Percentiles rank a stretch among this genome's conserved stretches.
Conservation (phyloP, 2,888 invertebrate species). For the Clistopyga incitator region DNA sequence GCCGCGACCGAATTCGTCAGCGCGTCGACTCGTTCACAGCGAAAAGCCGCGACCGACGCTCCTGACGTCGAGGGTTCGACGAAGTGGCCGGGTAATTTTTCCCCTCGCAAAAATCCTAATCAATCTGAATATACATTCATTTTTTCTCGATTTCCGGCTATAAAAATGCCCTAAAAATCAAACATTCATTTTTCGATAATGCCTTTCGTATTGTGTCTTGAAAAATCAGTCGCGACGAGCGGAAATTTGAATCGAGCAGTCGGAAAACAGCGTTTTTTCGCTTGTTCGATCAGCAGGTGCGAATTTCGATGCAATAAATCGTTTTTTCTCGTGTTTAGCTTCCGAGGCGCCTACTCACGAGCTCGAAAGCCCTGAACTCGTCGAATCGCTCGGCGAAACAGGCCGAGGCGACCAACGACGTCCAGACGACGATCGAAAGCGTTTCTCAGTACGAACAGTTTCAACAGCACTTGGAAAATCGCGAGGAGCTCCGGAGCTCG, state of each 20-base stretch:
- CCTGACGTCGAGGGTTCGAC: conserved; percentile 70
- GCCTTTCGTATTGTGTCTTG: too few species aligned
- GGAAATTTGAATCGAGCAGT: not conserved
- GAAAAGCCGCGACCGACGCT: conserved; percentile 72
- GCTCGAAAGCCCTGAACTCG: conserved; percentile 49
- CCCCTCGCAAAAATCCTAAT: not conserved
- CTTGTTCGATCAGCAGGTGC: too few species aligned
- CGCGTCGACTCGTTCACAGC: conserved; percentile 72
- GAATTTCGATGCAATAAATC: not conserved
- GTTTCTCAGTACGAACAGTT: conserved; percentile 80
- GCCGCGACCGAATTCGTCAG: conserved; percentile 70
- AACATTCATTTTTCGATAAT: too few species aligned
- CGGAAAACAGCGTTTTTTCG: too few species aligned
- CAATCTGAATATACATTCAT: too few species aligned
- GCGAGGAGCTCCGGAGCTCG: conserved; percentile 86
- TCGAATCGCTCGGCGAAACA: conserved; percentile 55
- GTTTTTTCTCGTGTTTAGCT: conserved; percentile 39
- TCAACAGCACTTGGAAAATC: conserved; percentile 85
- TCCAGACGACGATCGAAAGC: conserved; percentile 59
- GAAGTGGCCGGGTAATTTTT: conserved; percentile 72
- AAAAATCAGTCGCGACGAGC: too few species aligned
- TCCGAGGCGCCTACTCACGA: conserved; percentile 53
- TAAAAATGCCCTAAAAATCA: too few species aligned
- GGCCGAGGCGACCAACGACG: conserved; percentile 38
- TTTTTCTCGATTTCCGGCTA: too few species aligned